Base-by-base conservation (phyloP, 2,888 invertebrate genomes). In the Cephalotes varians region DNA sequence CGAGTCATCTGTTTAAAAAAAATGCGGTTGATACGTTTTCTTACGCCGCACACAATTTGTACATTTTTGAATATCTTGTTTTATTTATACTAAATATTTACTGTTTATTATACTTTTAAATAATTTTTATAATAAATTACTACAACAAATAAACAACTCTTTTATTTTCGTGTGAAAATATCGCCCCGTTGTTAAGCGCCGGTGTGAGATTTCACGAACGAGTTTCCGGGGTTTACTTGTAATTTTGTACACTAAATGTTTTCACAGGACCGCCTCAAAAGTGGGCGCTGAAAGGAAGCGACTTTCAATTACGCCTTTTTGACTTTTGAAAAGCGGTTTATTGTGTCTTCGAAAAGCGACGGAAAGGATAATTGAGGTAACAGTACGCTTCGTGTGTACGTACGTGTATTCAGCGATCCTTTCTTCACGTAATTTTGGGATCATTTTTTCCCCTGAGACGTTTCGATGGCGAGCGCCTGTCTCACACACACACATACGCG, bases 341-440 rank as follows among this genome's bases (percentile, higher is more conserved):
- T 82, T 69, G 73, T 67, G 77, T 69, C 47, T 58, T 83, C 49
- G 67, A 67, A 83, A 73, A 67, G 73, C 65, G 64, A 81, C 80
- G 72, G 81, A 83, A 83, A 81, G 73, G 81, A 83, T 81, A 74
- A 83, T 81, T 73, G 67, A 47, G 77, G 71, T 79, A 79, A 79
- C 69, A 69, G 77, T 77, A 71, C 44, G 77, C 25, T 25, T 49
- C 64, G 34, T 62, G 15, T 62, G 44, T 60, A 60, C 37, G 28
- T 44, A 56, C 31, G 37, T 69, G 69, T 34, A 77, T 56, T 58
- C 77, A 44, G 44, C 44, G 69, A 18, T 18, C 34, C 69, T 77
- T 77, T 77, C 71, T 77, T 77, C 77, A 77, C 77, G 77, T 69
- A 44, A 71, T 79, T 79, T 51, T 51, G 44, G 31, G 18, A 77